Base-by-base conservation (phyloP, 2,113 vertebrate genomes). In the Halcyon malimbica region DNA sequence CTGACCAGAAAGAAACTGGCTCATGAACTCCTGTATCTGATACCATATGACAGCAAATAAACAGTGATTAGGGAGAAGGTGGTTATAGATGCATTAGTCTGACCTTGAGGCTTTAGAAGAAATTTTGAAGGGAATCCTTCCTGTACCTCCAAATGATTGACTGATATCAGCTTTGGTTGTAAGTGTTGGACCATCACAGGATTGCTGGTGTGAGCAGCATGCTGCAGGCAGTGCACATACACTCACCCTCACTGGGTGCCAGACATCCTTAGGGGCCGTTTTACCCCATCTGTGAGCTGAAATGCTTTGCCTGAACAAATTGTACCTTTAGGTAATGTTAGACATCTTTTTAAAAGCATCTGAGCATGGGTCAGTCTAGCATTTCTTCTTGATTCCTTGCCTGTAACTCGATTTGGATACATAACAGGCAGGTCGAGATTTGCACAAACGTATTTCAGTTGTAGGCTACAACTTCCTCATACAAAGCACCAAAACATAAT, bases 151-250 rank as follows among this genome's bases (percentile, higher is more conserved):
- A 69, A 39, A 48, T 33, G 35, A 29, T 37, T 53, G 65, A 3
- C 28, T n/a, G 29, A 28, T 65, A 14, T 4, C 21, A 65, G 54
- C 42, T 60, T 28, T 82, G 35, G 26, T 51, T 65, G 0, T 8
- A 16, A 25, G 41, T 0, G 0, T 14, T 1, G 10, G 39, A 26
- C 12, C n/a, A 26, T 57, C 1, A 0, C 21, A 18, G 65, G 37
- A n/a, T 1, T 26, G 70, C 41, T 2, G 2, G 11, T 44, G 28
- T 13, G 33, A 10, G 42, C 31, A 59, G 59, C 35, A 2, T 18
- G 42, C 69, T 63, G 74, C 8, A 2, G 46, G 67, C 69, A 69
- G 10, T 3, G n/a, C 4, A 2, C 17, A 5, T 16, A 10, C 9
- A 0, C 29, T 46, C 25, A 16, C 8, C 7, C 6, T 54, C 17